Conservation (phyloP, 2,113 vertebrate species). For the Calonectris borealis region DNA sequence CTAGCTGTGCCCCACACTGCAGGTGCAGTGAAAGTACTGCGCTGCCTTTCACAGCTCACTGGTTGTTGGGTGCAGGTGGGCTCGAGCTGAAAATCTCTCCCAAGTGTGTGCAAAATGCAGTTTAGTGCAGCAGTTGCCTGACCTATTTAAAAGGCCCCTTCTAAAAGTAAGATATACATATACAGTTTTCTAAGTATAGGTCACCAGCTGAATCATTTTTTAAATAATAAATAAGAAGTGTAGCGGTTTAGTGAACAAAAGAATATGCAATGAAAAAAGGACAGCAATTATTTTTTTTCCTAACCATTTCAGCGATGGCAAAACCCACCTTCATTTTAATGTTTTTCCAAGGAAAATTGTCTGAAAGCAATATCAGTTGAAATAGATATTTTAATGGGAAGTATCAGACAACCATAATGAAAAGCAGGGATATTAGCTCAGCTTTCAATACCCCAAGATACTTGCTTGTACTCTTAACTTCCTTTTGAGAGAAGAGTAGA, state of each 20-base stretch:
- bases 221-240: neutral
- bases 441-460: constrained; percentile 18
- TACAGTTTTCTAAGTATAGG: neutral
- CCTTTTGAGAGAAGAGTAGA: neutral
- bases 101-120: neutral
- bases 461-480: neutral
- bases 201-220: neutral
- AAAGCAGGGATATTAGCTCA: constrained; percentile 36
- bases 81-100: constrained; percentile 10
- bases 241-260: neutral
- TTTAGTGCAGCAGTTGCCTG: neutral
- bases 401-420: constrained; percentile 35
- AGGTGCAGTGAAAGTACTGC: neutral
- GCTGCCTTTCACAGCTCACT: neutral
- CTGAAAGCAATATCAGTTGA: constrained; percentile 32
- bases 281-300: neutral
- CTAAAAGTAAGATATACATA: neutral
- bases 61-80: neutral
- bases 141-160: neutral
- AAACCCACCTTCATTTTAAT: constrained; percentile 5
- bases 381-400: constrained; percentile 56
- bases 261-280: neutral
- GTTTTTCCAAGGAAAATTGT: constrained; percentile 17
- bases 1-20: neutral
- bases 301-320: neutral